phyloP scores from a whole-genome alignment of 2,797 vertebrate genomes.

The Sorex maritimensis region DNA sequence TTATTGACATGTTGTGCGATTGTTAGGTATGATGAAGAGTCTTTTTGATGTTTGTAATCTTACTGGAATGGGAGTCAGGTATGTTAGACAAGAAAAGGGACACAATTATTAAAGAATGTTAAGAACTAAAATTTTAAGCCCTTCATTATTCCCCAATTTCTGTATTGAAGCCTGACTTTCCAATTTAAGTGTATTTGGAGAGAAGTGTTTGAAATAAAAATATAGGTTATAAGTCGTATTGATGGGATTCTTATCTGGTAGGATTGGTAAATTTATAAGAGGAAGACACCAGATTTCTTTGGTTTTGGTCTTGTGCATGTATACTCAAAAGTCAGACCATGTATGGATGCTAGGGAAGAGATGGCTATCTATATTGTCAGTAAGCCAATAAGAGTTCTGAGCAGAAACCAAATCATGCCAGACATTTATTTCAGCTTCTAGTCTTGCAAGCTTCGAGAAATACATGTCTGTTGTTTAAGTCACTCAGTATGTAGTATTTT shows the following conservation, averaged over 20 bases:
- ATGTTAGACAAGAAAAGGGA: background rate
- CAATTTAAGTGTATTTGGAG: background rate
- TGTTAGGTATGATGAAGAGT: background rate
- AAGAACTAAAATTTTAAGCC: background rate
- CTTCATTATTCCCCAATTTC: background rate
- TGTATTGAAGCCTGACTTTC: background rate
- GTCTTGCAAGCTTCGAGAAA: constrained; percentile 3
- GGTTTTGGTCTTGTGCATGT: background rate
- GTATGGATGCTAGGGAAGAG: background rate
- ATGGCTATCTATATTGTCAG: background rate
- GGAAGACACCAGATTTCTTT: background rate
- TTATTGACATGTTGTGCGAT: background rate
- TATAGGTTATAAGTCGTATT: background rate
- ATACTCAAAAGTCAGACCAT: background rate
- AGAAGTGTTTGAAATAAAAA: background rate
- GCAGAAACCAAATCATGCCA: background rate
- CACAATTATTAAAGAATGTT: background rate
- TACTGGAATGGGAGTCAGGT: background rate
- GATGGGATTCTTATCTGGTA: background rate
- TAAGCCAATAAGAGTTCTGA: too few relatives aligned
- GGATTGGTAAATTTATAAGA: background rate
- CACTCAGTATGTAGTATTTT: too few relatives aligned
- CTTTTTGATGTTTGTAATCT: constrained; percentile 22
- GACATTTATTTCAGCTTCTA: background rate
- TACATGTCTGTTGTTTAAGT: background rate